Evolutionary conservation across 1,140 invertebrate genomes (phyloP).

Genomic region (Orchestia grillus): DNA sequence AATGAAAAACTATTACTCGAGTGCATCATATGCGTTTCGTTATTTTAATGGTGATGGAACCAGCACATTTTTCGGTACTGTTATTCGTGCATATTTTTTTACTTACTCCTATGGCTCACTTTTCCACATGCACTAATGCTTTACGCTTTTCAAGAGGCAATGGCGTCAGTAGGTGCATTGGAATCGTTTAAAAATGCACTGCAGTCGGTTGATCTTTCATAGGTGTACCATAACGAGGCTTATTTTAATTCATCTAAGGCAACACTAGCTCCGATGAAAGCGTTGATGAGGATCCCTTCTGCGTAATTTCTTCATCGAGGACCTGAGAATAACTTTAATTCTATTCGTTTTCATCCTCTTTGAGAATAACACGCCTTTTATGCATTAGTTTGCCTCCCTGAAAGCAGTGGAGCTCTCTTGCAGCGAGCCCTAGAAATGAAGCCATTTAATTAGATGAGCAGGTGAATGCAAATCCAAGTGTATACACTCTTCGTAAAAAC

Average conservation of each 20-base stretch:
- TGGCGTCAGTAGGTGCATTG: no score
- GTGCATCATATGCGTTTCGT: neutral
- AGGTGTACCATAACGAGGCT: no score
- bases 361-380: neutral
- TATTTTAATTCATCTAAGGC: no score
- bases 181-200: no score
- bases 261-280: no score
- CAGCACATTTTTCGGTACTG: no score
- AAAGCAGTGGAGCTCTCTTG: neutral
- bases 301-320: neutral
- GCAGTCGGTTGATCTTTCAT: no score
- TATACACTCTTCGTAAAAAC: neutral
- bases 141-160: no score
- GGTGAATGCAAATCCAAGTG: neutral
- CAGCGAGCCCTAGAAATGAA: neutral
- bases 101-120: no score
- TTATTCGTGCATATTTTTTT: no score
- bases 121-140: no score
- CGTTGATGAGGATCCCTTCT: no score
- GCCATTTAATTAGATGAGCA: neutral
- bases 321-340: neutral
- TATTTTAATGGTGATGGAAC: neutral
- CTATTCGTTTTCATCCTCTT: neutral
- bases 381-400: neutral
- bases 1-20: neutral